These are phyloP conservation scores for Takifugu bimaculatus DNA, from an alignment of 2,113 vertebrate genomes.

Conservation along the genomic window DNA sequence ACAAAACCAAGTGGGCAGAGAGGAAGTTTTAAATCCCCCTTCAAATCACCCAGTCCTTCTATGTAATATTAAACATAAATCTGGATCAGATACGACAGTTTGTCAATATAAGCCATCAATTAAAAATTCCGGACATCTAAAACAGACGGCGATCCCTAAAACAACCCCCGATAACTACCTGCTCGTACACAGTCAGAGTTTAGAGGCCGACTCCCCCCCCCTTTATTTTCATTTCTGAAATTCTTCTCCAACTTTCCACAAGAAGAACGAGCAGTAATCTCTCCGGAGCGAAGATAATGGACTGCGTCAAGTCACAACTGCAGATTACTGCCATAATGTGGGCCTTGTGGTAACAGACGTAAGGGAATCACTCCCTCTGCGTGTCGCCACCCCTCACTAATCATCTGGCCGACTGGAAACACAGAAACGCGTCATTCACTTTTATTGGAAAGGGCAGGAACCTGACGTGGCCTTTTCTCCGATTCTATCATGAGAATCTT, in stretches of 20 bases:
- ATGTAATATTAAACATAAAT: too few species aligned
- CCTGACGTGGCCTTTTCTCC: slow-evolving; percentile 8
- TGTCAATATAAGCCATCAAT: too few species aligned
- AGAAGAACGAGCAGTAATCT: slow-evolving; percentile 39
- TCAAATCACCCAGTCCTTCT: too few species aligned
- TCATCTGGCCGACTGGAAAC: slow-evolving; percentile 1
- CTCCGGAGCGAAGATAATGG: slow-evolving; percentile 50
- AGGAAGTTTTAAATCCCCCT: too few species aligned
- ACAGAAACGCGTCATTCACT: neutral
- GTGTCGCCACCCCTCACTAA: slow-evolving; percentile 26
- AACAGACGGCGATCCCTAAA: too few species aligned
- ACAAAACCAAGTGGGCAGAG: too few species aligned
- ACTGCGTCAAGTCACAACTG: slow-evolving; percentile 51
- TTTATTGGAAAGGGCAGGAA: slow-evolving; percentile 5
- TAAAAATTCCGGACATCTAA: too few species aligned
- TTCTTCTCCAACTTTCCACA: slow-evolving; percentile 19
- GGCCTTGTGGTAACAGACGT: slow-evolving; percentile 58
- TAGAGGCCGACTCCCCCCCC: neutral
- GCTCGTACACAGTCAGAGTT: too few species aligned
- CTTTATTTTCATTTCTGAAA: slow-evolving; percentile 13
- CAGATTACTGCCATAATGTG: slow-evolving; percentile 55
- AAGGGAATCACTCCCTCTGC: slow-evolving; percentile 49
- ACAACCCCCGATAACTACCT: too few species aligned
- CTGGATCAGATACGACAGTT: too few species aligned
- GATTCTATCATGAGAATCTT: slow-evolving; percentile 18